Percentiles rank a stretch among this genome's conserved stretches.
Evolutionary conservation across 2,113 vertebrate genomes (phyloP).

Genomic region (Octodon degus): DNA sequence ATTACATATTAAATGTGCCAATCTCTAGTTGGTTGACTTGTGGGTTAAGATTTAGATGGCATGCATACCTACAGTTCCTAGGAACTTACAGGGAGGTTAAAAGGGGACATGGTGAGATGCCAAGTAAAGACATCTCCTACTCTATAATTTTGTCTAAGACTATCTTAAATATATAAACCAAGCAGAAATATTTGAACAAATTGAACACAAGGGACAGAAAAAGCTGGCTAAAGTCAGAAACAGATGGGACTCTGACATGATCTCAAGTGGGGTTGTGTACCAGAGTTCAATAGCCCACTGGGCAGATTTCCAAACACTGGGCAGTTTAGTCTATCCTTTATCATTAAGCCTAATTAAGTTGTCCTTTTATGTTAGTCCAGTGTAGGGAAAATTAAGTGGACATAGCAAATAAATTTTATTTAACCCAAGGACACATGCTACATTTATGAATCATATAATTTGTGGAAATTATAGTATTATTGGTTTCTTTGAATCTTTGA

Average conservation of each 20-base stretch:
- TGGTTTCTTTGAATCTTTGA: neutral
- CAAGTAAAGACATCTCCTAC: neutral
- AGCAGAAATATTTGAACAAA: conserved; percentile 51
- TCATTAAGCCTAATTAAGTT: conserved; percentile 74
- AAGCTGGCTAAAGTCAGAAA: conserved; percentile 55
- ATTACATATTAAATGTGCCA: neutral
- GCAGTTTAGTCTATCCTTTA: conserved; percentile 50
- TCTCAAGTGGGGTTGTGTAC: conserved; percentile 61
- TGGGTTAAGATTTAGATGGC: neutral
- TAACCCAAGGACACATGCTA: neutral
- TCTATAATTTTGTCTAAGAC: conserved; percentile 53
- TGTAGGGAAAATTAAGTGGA: neutral
- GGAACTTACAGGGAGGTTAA: neutral
- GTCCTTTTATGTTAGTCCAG: conserved; percentile 33
- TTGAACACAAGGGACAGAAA: conserved; percentile 48
- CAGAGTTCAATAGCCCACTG: conserved; percentile 63
- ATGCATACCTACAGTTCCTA: neutral
- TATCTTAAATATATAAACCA: conserved; percentile 37
- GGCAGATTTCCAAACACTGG: conserved; percentile 62
- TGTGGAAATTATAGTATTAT: neutral
- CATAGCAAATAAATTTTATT: neutral
- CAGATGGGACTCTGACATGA: conserved; percentile 71
- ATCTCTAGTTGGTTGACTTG: neutral
- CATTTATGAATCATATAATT: neutral
- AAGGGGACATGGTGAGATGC: neutral